These are phyloP conservation scores for Napeogenes inachia DNA, from an alignment of 2,888 invertebrate species.

Conservation along the genomic window DNA sequence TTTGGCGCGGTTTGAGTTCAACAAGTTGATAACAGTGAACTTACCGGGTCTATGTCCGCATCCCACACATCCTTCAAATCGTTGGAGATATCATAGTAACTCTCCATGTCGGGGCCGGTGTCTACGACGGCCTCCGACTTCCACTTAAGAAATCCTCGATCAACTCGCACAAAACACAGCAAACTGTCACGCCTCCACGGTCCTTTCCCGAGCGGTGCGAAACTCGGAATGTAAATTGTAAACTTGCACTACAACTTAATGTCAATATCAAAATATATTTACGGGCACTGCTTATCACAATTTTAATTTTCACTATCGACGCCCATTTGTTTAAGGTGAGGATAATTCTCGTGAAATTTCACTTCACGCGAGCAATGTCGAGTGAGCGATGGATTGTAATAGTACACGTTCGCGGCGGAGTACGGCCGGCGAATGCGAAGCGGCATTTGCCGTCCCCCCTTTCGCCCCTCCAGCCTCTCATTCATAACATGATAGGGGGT, in stretches of 20 bases:
- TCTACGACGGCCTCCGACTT: slow-evolving; percentile 58
- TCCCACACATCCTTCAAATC: slow-evolving; percentile 90
- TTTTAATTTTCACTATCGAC: slow-evolving; percentile 68
- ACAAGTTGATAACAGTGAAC: slow-evolving; percentile 59
- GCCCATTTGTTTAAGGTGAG: slow-evolving; percentile 68
- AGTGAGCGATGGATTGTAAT: slow-evolving; percentile 33
- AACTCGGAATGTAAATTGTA: slow-evolving; percentile 47
- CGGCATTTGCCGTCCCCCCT: slow-evolving; percentile 36
- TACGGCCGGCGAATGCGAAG: slow-evolving; percentile 64
- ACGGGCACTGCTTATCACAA: slow-evolving; percentile 63
- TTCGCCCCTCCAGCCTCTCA: slow-evolving; percentile 50
- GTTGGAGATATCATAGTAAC: slow-evolving; percentile 85
- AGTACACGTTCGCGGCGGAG: slow-evolving; percentile 48
- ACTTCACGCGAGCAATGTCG: slow-evolving; percentile 63
- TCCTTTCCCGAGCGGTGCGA: slow-evolving; percentile 51
- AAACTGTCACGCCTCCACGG: slow-evolving; percentile 59
- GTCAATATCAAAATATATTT: slow-evolving; percentile 43
- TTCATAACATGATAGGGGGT: slow-evolving; percentile 69
- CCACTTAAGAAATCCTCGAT: slow-evolving; percentile 47
- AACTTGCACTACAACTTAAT: slow-evolving; percentile 45
- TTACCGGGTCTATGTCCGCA: slow-evolving; percentile 89
- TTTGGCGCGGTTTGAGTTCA: slow-evolving; percentile 29
- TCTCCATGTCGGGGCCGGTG: slow-evolving; percentile 80
- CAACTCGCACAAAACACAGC: slow-evolving; percentile 58
- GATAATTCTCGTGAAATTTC: slow-evolving; percentile 63